These are phyloP conservation scores for Poecilia picta DNA, from an alignment of 2,797 vertebrate genomes.

Conservation along the genomic window DNA sequence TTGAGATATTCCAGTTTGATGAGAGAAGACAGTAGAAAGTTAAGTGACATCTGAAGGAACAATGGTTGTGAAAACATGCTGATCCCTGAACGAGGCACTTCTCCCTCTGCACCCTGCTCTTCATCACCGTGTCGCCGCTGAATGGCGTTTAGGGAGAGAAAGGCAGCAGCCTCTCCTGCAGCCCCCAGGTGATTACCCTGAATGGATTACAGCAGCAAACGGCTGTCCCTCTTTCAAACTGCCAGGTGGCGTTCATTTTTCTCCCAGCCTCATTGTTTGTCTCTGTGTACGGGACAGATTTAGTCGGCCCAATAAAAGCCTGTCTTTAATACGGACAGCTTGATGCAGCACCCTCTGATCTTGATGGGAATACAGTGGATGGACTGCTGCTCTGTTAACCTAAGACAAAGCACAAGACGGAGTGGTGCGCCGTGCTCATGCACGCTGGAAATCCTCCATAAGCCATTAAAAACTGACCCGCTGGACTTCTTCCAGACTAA, in stretches of 20 bases:
- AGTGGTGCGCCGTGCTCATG: slow-evolving; percentile 14
- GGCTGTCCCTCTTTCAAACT: slow-evolving; percentile 79
- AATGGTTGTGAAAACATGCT: slow-evolving; percentile 67
- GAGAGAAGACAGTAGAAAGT: slow-evolving; percentile 19
- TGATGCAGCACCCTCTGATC: slow-evolving; percentile 70
- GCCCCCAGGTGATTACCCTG: slow-evolving; percentile 77
- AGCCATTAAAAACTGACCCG: slow-evolving; percentile 60
- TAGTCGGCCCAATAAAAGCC: slow-evolving; percentile 76
- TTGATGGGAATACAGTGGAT: slow-evolving; percentile 59
- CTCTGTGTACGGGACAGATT: slow-evolving; percentile 70
- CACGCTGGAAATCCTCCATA: slow-evolving; percentile 50
- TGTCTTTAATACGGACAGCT: slow-evolving; percentile 69
- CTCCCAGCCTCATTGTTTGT: slow-evolving; percentile 72
- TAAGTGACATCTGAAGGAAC: slow-evolving; percentile 58
- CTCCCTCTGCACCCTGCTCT: slow-evolving; percentile 63
- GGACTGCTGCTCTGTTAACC: slow-evolving; percentile 29
- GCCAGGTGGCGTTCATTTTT: slow-evolving; percentile 80
- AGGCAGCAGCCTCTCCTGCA: slow-evolving; percentile 59
- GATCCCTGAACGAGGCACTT: slow-evolving; percentile 72
- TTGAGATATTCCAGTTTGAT: slow-evolving; percentile 68
- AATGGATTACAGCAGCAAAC: slow-evolving; percentile 80
- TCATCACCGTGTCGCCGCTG: slow-evolving; percentile 67
- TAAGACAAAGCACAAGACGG: slow-evolving; percentile 48
- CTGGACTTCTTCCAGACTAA: slow-evolving; percentile 70
- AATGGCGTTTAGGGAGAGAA: slow-evolving; percentile 60